Evolutionary conservation across 92 coral and sea anemone species (phyloP), one percentile per base, ranked within the genome.

Genomic region (Zoanthus solanderi): DNA sequence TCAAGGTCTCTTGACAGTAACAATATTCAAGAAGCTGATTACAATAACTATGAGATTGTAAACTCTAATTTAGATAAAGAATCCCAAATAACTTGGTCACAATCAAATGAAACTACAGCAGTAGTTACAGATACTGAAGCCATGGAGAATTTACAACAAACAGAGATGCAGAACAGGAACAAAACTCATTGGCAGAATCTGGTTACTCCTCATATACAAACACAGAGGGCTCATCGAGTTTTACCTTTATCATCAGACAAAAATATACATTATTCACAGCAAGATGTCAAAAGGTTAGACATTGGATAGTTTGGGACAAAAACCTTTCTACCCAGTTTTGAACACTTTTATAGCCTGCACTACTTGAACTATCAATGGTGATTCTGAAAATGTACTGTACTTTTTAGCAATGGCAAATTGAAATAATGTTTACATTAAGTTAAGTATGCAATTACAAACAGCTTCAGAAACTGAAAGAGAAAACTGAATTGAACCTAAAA

Each of bases 141-240:
- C 30, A 13, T 10, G 4, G 69, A 52, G 17, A 61, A 65, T 54
- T 45, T 71, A 47, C 16, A 52, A 37, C 57, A 50, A 48, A 75
- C 56, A 72, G 90, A 81, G 72, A 8, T 31, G 61, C 37, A 67
- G n/a, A 31, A 63, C 11, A 73, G 76, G 52, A 53, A 72, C 78
- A 77, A 79, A 67, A 83, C 89, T 76, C 85, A 53, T 56, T 95
- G 98, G 98, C 92, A 84, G 63, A 92, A 91, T 69, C 84, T 95
- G 45, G 93, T 93, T 28, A 95, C 98, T 56, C 98, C 98, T 65
- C 56, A 89, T 47, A 69, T 93, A 31, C 23, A 23, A 23, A 92
- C 91, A 0, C 89, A 46, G 15, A 66, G 85, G 75, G 63, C 46
- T 23, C 31, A 30, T 0, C 3, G 29, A 0, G 5, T 32, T 30